These are phyloP conservation scores for Mythimna albipuncta DNA, from an alignment of 2,888 invertebrate species.

Conservation along the genomic window DNA sequence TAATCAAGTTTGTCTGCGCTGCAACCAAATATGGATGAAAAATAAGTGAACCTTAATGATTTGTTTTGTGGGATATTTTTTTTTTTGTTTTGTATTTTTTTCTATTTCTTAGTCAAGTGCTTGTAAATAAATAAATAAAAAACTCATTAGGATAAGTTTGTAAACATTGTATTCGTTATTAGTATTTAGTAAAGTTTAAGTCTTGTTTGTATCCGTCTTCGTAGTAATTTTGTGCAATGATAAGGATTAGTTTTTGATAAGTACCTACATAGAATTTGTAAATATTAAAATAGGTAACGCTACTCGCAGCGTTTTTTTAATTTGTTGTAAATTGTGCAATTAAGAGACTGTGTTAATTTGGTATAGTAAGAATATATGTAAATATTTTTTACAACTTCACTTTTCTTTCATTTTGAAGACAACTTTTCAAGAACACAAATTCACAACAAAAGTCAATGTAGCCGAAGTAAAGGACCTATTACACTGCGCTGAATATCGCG, in stretches of 20 bases:
- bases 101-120: too few species aligned
- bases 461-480: too few species aligned
- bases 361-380: constrained; percentile 3
- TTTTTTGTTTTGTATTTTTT: too few species aligned
- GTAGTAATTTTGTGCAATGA: constrained; percentile 70
- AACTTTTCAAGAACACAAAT: background rate
- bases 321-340: constrained; percentile 2
- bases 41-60: constrained; percentile 1
- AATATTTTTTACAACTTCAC: constrained; percentile 3
- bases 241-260: constrained; percentile 20
- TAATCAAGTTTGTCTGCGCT: constrained; percentile 67
- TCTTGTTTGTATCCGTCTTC: constrained; percentile 35
- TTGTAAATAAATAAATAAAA: background rate
- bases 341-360: constrained; percentile 13
- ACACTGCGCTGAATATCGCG: too few species aligned
- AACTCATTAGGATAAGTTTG: background rate
- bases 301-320: constrained; percentile 6
- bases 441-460: background rate
- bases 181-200: constrained; percentile 19
- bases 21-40: constrained; percentile 66
- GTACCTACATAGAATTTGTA: background rate
- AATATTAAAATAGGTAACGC: background rate
- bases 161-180: background rate
- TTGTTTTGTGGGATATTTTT: too few species aligned
- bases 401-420: background rate